Evolutionary conservation across 2,113 vertebrate genomes (phyloP), one percentile per base, ranked within the genome.

Genomic region (Pelobates fuscus): DNA sequence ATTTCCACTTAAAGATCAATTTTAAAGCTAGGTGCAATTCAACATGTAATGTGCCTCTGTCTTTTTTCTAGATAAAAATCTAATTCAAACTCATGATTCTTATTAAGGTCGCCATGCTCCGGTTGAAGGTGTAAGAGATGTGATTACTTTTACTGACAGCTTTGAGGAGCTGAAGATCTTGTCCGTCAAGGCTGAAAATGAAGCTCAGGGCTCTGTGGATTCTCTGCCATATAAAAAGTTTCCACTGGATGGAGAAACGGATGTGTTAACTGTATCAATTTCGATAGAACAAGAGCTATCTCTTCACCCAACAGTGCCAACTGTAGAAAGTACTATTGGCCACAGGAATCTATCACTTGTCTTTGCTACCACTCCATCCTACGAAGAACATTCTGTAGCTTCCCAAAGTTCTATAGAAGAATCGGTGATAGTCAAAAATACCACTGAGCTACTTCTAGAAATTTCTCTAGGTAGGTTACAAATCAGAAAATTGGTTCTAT

Each of bases 131-230:
- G 78, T 86, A 69, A 82, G 84, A 78, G 89, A 90, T 78, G 86
- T 95, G 79, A 83, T 92, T 62, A 92, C 93, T 43, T 89, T 91
- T 77, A 87, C 92, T 32, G 89, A 93, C 79, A 87, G 88, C 43
- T 78, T 90, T 70, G 85, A 92, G 68, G 93, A 95, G 67, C 84
- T 91, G 67, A 84, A 79, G 79, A 78, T 86, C 69, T 84, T 82
- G 54, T 79, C 78, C 75, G 80, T 82, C 69, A 65, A 80, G n/a
- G 71, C 81, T 80, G 88, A 89, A 61, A 83, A 89, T 7, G 92
- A 94, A 83, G 95, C 91, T 59, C 90, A 93, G 25, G 92, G 84
- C 15, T 91, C 88, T 27, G 89, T 92, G 66, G 92, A 92, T 66
- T 84, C 90, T 67, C 62, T 93, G 78, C 73, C 83, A 73, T 77